Base-by-base conservation (phyloP, 2,797 vertebrate species). In the Protonibea diacanthus region DNA sequence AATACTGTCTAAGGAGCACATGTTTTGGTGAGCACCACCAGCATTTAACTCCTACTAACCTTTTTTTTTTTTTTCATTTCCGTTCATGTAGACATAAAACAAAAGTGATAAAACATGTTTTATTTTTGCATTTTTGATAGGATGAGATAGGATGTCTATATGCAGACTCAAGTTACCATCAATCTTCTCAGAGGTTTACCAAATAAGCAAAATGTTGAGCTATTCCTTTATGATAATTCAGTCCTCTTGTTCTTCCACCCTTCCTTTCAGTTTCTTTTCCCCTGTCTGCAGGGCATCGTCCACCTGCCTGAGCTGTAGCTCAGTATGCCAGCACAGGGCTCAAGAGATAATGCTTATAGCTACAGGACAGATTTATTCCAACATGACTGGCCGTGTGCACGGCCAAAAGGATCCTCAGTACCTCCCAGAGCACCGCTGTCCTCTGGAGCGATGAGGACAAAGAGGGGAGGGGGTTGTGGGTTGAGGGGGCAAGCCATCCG, bases 321-420 rank as follows among this genome's bases (percentile, higher is more conserved):
- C 44, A 52, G 23, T 60, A n/a, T 51, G 33, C 74, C 76, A 79
- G 77, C 55, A 68, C 82, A 70, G 57, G 59, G 82, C 83, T 86
- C 67, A 78, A 67, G 72, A 90, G 84, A 86, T 84, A 86, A 87
- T 72, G 76, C 44, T 85, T 68, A 86, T 70, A 84, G 76, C 85
- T 79, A 78, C 78, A 84, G 85, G 63, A 74, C 76, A 84, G 78
- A 87, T 89, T 88, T 81, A 86, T 83, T 91, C 85, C 66, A 68
- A 74, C 68, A 64, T 83, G 64, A 77, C 82, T 45, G 76, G 56
- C 45, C 55, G 23, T 77, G 80, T 75, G 77, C 75, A 47, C 21
- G 38, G 63, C 80, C 79, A 68, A 80, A 74, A 85, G 40, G 62
- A 79, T 82, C 84, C 62, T 69, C 62, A 27, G 74, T 68, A 74